A percentile compares a stretch with the other conserved stretches of the same genome.
Evolutionary conservation across 2,113 vertebrate genomes (phyloP).

Genomic region (Hemichromis elongatus): DNA sequence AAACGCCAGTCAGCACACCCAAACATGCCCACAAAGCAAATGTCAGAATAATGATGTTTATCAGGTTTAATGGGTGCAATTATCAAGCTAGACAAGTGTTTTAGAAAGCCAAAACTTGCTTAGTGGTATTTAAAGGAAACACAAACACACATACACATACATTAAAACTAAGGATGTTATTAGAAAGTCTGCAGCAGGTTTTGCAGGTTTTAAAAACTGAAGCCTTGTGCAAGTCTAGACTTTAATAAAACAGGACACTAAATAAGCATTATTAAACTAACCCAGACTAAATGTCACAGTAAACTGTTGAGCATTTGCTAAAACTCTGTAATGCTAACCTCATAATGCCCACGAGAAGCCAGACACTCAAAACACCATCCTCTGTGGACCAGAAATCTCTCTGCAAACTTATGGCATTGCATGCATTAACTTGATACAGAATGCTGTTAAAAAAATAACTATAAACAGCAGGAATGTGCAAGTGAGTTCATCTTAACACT

Average conservation of each 20-base stretch:
- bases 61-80: background rate
- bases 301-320: background rate
- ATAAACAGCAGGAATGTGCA: background rate
- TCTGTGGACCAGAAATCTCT: background rate
- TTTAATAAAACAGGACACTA: background rate
- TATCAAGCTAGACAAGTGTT: background rate
- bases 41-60: background rate
- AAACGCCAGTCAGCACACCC: background rate
- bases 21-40: background rate
- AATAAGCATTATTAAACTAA: background rate
- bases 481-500: background rate
- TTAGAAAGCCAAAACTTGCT: background rate
- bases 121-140: background rate
- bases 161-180: background rate
- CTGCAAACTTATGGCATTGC: background rate
- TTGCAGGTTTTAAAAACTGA: background rate
- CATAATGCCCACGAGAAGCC: background rate
- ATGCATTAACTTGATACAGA: background rate
- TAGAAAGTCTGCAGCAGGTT: background rate
- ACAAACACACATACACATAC: background rate
- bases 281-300: background rate
- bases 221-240: background rate
- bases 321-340: background rate
- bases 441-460: background rate
- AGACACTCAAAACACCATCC: background rate